Evolutionary conservation across 2,888 invertebrate species (phyloP).

Genomic region (Drosophila kuntzei): DNA sequence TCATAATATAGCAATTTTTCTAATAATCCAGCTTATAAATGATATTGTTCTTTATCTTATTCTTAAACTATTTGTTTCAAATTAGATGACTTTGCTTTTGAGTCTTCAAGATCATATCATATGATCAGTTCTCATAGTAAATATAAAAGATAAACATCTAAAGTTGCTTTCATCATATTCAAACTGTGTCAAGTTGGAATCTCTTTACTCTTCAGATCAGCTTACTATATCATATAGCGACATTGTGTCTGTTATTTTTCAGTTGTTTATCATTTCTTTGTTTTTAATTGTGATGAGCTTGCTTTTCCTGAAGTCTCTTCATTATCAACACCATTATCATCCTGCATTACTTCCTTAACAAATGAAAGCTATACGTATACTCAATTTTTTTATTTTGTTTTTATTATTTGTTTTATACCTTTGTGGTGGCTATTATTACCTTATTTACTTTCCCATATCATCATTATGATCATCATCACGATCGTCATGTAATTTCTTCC

Average conservation of each 20-base stretch:
- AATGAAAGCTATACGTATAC: neutral
- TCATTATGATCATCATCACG: conserved; percentile 4
- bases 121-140: neutral
- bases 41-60: neutral
- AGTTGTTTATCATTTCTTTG: neutral
- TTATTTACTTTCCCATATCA: conserved; percentile 18
- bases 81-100: neutral
- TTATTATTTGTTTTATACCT: neutral
- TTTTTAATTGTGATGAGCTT: conserved; percentile 1
- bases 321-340: neutral
- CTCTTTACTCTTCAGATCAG: neutral
- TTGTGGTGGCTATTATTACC: neutral
- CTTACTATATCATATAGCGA: neutral
- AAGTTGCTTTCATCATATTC: neutral
- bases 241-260: neutral
- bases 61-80: neutral
- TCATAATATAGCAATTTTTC: neutral
- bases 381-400: neutral
- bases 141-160: too few species aligned
- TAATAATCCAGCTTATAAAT: neutral
- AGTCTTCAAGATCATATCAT: neutral
- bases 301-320: neutral
- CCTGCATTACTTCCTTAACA: conserved; percentile 9
- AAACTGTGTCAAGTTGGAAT: neutral
- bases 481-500: conserved; percentile 21